Percentiles rank a stretch among this genome's conserved stretches.
Conservation (phyloP, 64 coral and sea anemone species). For the Montipora cactus region DNA sequence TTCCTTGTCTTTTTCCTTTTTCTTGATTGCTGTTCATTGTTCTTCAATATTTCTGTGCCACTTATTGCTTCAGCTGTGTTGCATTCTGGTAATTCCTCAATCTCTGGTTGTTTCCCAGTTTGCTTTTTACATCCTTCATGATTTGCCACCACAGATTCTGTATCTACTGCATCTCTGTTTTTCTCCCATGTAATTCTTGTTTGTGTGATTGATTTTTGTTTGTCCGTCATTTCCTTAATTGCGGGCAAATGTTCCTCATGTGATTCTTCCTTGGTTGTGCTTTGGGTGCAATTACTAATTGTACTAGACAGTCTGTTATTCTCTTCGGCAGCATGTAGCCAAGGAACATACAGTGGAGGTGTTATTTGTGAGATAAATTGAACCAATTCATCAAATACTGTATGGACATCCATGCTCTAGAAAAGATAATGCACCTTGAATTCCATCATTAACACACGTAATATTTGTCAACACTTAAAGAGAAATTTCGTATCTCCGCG, state of each 20-base stretch:
- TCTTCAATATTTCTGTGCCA: neutral
- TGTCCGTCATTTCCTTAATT: neutral
- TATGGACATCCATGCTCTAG: slow-evolving; percentile 9
- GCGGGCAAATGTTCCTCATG: neutral
- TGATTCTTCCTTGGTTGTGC: neutral
- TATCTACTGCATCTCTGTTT: neutral
- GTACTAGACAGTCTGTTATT: neutral
- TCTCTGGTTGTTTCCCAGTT: no score
- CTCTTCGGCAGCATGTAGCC: slow-evolving; percentile 13
- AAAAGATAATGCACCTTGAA: neutral
- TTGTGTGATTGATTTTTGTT: neutral
- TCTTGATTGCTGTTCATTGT: neutral
- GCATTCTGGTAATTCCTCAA: no score
- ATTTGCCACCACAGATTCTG: neutral
- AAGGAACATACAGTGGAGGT: slow-evolving; percentile 38
- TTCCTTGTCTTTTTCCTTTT: neutral
- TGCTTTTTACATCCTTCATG: neutral
- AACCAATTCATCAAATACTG: slow-evolving; percentile 51
- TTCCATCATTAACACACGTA: no score
- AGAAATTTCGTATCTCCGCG: no score
- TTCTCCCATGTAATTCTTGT: neutral
- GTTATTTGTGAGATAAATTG: slow-evolving; percentile 26
- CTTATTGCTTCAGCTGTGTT: no score
- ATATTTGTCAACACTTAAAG: no score
- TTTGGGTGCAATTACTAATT: neutral